Conservation (phyloP, 1,140 invertebrate genomes). For the Gryllus bimaculatus region DNA sequence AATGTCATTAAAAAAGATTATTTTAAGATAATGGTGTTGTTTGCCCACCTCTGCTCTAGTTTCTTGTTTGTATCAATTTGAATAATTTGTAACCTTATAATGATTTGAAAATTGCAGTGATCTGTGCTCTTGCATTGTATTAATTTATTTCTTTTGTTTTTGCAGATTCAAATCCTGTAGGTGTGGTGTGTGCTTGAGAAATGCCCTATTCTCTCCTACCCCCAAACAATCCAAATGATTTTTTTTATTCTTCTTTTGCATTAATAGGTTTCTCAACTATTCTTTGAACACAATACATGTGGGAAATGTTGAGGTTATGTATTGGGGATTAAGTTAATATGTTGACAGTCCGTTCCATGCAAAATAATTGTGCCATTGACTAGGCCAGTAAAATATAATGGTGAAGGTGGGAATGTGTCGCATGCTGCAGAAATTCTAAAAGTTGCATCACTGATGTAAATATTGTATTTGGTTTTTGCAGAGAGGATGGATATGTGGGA, state of each 20-base stretch:
- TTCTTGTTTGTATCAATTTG: too few relatives aligned
- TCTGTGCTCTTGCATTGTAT: not conserved
- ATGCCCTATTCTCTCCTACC: not conserved
- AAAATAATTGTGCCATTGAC: not conserved
- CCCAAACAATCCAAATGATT: not conserved
- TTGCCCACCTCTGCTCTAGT: too few relatives aligned
- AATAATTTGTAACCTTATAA: too few relatives aligned
- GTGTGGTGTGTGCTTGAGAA: conserved; percentile 7
- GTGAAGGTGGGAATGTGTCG: too few relatives aligned
- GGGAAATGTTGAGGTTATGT: not conserved
- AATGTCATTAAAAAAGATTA: too few relatives aligned
- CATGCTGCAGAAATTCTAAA: too few relatives aligned
- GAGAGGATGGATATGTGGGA: not conserved
- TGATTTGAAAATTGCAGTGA: too few relatives aligned
- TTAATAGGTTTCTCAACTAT: conserved; percentile 12
- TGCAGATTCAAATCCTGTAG: conserved; percentile 16
- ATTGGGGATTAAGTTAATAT: not conserved
- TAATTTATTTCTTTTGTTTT: conserved; percentile 20
- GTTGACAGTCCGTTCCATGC: not conserved
- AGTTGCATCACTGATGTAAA: not conserved
- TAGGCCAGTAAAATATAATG: not conserved
- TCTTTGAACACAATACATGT: not conserved
- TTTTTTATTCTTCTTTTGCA: not conserved
- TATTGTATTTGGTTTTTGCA: not conserved
- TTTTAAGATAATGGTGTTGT: too few relatives aligned